phyloP scores from a whole-genome alignment of 2,797 vertebrate genomes.

The Argentina silus region DNA sequence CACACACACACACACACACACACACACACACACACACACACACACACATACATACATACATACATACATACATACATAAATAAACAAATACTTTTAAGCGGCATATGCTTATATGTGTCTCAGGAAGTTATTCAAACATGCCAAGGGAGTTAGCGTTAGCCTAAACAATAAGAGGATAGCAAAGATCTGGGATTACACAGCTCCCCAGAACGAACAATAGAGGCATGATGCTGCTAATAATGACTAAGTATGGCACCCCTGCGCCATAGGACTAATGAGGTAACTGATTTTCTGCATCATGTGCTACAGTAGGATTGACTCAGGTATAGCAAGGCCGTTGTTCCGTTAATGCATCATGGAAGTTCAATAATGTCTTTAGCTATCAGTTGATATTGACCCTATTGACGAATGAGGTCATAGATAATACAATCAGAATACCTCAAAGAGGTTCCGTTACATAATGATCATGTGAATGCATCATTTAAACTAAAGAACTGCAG shows the following conservation, averaged over 20 bases:
- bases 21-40: neutral
- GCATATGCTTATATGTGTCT: slow-evolving; percentile 67
- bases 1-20: neutral
- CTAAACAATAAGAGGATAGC: slow-evolving; percentile 66
- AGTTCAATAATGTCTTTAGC: slow-evolving; percentile 33
- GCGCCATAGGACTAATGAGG: slow-evolving; percentile 10
- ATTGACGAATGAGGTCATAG: neutral
- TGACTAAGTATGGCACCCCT: slow-evolving; percentile 55
- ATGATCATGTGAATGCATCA: neutral
- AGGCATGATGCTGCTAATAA: slow-evolving; percentile 21
- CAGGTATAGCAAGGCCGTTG: slow-evolving; percentile 34
- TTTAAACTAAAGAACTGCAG: neutral
- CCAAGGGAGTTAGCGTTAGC: slow-evolving; percentile 56
- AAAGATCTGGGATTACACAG: slow-evolving; percentile 65
- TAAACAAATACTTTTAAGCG: slow-evolving; percentile 44
- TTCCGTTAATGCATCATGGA: slow-evolving; percentile 18
- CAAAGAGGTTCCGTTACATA: neutral
- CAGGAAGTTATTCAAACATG: slow-evolving; percentile 66
- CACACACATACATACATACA: neutral
- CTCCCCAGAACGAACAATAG: slow-evolving; percentile 57
- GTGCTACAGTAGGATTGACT: slow-evolving; percentile 45
- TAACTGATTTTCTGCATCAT: slow-evolving; percentile 54
- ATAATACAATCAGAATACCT: slow-evolving; percentile 19
- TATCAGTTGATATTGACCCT: neutral
- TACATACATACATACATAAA: slow-evolving; percentile 17